A percentile compares a stretch with the other conserved stretches of the same genome.
These are phyloP conservation scores for Hemiprocne comata DNA, from an alignment of 2,113 vertebrate genomes.

Conservation along the genomic window DNA sequence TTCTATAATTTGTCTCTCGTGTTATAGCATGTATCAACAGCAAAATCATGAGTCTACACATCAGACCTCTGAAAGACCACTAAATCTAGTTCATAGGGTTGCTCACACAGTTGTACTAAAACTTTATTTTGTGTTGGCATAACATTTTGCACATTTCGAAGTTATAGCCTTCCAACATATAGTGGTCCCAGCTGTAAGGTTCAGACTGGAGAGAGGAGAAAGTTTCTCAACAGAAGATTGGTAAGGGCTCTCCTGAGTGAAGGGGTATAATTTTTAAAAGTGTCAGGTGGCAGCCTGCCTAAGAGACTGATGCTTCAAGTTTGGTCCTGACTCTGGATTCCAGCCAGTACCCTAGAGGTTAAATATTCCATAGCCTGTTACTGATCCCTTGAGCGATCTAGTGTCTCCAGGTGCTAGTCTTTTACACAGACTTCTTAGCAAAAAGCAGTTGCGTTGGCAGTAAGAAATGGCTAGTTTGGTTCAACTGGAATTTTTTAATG, in stretches of 20 bases:
- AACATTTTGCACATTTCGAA: background rate
- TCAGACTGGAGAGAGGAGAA: background rate
- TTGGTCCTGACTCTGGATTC: constrained; percentile 35
- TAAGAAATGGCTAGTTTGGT: background rate
- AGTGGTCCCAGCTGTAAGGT: background rate
- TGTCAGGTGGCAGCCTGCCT: constrained; percentile 22
- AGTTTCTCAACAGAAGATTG: background rate
- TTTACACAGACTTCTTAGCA: constrained; percentile 15
- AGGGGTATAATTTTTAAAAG: background rate
- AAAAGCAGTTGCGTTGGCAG: constrained; percentile 46
- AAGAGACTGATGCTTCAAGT: constrained; percentile 22
- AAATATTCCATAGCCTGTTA: constrained; percentile 51
- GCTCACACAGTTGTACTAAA: background rate
- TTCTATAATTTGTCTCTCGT: background rate
- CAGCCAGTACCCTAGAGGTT: constrained; percentile 50
- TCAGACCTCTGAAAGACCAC: background rate
- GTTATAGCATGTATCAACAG: background rate
- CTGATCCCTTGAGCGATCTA: constrained; percentile 22
- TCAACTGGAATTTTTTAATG: constrained; percentile 57
- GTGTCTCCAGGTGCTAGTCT: constrained; percentile 52
- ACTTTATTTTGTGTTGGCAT: background rate
- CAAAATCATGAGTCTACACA: background rate
- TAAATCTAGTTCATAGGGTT: background rate
- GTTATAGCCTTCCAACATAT: background rate
- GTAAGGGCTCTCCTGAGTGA: constrained; percentile 1